Percentiles rank a stretch among this genome's conserved stretches.
Conservation (phyloP, 53 echinoderm and acorn worm genomes). For the Echinarachnius parma region DNA sequence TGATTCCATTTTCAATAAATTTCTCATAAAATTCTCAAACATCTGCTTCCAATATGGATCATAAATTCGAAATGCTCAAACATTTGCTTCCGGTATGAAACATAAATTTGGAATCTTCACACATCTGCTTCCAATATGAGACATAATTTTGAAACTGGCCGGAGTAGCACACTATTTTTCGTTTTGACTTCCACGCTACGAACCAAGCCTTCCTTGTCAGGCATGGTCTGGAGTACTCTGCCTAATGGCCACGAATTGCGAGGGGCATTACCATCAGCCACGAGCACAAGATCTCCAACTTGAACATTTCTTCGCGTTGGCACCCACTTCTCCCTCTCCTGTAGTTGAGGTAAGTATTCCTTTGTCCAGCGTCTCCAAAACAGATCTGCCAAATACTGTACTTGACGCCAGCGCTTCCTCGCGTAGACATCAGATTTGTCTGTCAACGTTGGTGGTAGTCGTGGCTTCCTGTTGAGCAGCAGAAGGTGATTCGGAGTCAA, state of each 20-base stretch:
- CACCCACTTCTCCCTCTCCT: slow-evolving; percentile 62
- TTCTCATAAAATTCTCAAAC: too few relatives aligned
- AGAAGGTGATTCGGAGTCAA: slow-evolving; percentile 65
- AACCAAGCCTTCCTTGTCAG: slow-evolving; percentile 43
- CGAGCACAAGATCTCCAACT: slow-evolving; percentile 51
- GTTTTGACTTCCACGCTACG: slow-evolving; percentile 54
- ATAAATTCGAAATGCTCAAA: too few relatives aligned
- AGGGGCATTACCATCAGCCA: slow-evolving; percentile 43
- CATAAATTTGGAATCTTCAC: too few relatives aligned
- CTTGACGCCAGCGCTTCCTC: slow-evolving; percentile 21
- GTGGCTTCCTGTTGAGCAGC: slow-evolving; percentile 7
- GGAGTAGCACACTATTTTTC: slow-evolving; percentile 11
- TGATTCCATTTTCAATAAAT: too few relatives aligned
- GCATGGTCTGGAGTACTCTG: slow-evolving; percentile 31
- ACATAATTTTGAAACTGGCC: slow-evolving; percentile 48
- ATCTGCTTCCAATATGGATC: too few relatives aligned
- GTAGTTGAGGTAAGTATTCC: slow-evolving; percentile 30
- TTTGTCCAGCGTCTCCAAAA: slow-evolving; percentile 19
- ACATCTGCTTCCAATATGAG: slow-evolving; percentile 47
- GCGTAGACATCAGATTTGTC: slow-evolving; percentile 18
- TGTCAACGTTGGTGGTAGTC: slow-evolving; percentile 35
- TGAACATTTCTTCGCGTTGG: slow-evolving; percentile 26
- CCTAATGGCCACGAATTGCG: slow-evolving; percentile 45
- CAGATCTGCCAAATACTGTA: slow-evolving; percentile 14
- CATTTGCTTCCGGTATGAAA: too few relatives aligned